These are phyloP conservation scores for Sceloporus tristichus DNA, from an alignment of 2,113 vertebrate genomes.

Conservation along the genomic window DNA sequence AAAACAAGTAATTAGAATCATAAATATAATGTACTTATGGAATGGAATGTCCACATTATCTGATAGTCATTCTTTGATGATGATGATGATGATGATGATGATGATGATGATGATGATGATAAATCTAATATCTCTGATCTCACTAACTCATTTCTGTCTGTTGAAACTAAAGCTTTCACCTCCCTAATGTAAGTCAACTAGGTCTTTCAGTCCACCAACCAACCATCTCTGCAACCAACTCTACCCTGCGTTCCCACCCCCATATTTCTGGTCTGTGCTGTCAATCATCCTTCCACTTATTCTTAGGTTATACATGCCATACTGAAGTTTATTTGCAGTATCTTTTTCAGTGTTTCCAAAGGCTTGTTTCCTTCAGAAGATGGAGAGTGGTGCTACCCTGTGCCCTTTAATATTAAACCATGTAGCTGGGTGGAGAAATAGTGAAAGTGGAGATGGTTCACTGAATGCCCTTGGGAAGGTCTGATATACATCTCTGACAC, in stretches of 20 bases:
- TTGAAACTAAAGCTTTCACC: not conserved
- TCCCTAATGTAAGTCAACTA: not conserved
- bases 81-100: too few species aligned
- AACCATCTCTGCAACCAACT: not conserved
- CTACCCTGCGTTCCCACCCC: not conserved
- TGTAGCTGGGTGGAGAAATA: not conserved
- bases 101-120: too few species aligned
- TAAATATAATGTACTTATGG: too few species aligned
- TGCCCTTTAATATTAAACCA: slow-evolving; percentile 18
- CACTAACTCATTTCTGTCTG: not conserved
- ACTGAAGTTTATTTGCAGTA: not conserved
- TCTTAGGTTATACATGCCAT: not conserved
- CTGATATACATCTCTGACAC: not conserved
- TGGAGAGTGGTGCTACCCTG: not conserved
- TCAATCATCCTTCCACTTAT: not conserved
- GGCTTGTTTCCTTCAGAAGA: not conserved
- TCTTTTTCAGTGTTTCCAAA: not conserved
- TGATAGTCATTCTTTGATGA: too few species aligned
- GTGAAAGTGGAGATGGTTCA: not conserved
- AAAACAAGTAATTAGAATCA: too few species aligned
- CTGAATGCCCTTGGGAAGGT: not conserved
- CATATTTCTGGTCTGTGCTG: not conserved
- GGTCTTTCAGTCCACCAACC: not conserved
- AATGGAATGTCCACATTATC: too few species aligned
- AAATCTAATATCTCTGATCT: not conserved